Base-by-base conservation (phyloP, 1,140 invertebrate species). In the Drosophila kohkoa region DNA sequence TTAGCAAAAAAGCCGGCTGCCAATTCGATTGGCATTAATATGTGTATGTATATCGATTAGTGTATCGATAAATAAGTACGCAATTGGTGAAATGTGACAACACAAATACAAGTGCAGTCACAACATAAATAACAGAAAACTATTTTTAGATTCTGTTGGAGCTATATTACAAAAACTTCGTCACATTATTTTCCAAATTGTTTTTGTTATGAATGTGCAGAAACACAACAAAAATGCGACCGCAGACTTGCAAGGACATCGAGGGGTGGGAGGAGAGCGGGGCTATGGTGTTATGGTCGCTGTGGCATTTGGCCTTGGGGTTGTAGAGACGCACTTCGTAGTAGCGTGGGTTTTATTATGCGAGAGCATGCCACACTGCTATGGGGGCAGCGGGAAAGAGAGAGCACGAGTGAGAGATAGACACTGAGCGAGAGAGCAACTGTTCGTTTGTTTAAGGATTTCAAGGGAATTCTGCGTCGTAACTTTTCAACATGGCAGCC, bases 181-280 rank as follows among this genome's bases (percentile, higher is more conserved):
- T 3, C 15, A 6, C 20, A 20, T 3, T n/a, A 5, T 10, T 10
- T 7, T 32, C 15, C 11, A 11, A 72, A 28, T 81, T 81, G 75
- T 74, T 85, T 83, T 76, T 89, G 82, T 89, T 86, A 90, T 89
- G 86, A 89, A 89, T 79, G 38, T 66, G 76, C 30, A 79, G 86
- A 89, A 90, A 57, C 75, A 90, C 79, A 89, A 89, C 85, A 89
- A 81, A 90, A 78, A 69, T 38, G 66, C 81, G 72, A 88, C 77
- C 66, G 78, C 74, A 75, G 65, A 81, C 67, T 46, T 20, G 38
- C 60, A 52, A 41, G 10, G 48, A 8, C 15, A 25, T 70, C 83
- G 89, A 88, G 83, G 83, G 51, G 25, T 11, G 13, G 60, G 57
- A 11, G 38, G n/a, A 32, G 35, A 3, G 35, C 35, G 35, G 6